These are phyloP conservation scores for Nephrotoma flavescens DNA, from an alignment of 2,888 invertebrate genomes.

Conservation along the genomic window DNA sequence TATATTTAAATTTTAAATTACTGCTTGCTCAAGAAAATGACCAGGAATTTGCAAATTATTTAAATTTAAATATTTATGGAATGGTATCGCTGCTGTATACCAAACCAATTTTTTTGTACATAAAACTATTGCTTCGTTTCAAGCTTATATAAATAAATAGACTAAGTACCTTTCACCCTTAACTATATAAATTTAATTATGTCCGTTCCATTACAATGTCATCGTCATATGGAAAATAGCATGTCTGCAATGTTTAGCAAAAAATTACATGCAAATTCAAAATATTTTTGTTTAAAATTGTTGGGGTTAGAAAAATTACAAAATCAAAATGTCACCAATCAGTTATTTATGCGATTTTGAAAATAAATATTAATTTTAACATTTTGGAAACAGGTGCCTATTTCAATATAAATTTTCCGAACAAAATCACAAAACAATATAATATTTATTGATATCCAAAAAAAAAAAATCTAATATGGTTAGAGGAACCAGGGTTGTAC, in stretches of 20 bases:
- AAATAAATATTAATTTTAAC: not conserved
- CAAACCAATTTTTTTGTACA: too few relatives aligned
- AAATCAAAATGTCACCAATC: not conserved
- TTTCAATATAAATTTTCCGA: not conserved
- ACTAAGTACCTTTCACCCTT: not conserved
- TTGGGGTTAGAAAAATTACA: not conserved
- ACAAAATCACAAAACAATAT: not conserved
- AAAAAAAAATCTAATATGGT: not conserved
- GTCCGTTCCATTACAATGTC: not conserved
- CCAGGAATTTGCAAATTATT: too few relatives aligned
- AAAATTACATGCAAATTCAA: not conserved
- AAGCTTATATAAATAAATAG: too few relatives aligned
- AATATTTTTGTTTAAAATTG: not conserved
- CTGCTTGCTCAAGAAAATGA: too few relatives aligned
- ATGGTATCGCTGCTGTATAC: too few relatives aligned
- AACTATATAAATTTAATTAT: not conserved
- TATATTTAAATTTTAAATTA: not conserved
- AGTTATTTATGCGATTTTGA: not conserved
- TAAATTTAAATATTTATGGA: too few relatives aligned
- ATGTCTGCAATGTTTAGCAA: not conserved
- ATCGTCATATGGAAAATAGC: not conserved
- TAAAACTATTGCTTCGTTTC: too few relatives aligned
- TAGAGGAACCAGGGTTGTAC: not conserved
- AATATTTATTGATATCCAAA: not conserved
- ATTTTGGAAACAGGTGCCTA: not conserved